These are phyloP conservation scores for Echinarachnius parma DNA, from an alignment of 53 echinoderm and acorn worm genomes.

Conservation along the genomic window DNA sequence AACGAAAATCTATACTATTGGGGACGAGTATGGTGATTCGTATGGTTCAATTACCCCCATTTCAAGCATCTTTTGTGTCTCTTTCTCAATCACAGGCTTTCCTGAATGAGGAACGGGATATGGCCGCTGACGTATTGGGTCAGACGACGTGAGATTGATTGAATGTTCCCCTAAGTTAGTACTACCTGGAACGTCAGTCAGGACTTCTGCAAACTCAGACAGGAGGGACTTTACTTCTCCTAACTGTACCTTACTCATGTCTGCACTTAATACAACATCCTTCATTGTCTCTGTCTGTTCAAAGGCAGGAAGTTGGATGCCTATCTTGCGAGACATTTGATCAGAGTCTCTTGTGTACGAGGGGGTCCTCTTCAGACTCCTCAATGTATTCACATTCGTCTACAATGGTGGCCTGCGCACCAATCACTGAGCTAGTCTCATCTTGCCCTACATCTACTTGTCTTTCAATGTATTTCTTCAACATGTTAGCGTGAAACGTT, in stretches of 20 bases:
- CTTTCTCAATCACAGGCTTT: slow-evolving; percentile 35
- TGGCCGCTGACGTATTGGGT: slow-evolving; percentile 33
- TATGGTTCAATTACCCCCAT: slow-evolving; percentile 52
- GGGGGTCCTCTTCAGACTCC: no score
- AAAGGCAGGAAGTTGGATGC: slow-evolving; percentile 20
- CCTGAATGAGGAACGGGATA: slow-evolving; percentile 55
- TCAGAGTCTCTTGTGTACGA: no score
- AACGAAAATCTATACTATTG: slow-evolving; percentile 53
- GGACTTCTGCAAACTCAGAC: slow-evolving; percentile 34
- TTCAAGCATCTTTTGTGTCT: slow-evolving; percentile 47
- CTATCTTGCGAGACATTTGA: not conserved
- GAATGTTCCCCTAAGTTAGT: slow-evolving; percentile 40
- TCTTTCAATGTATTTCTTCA: slow-evolving; percentile 46
- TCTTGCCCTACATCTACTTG: slow-evolving; percentile 12
- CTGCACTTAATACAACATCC: slow-evolving; percentile 33
- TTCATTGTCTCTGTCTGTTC: slow-evolving; percentile 21
- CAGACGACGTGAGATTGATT: slow-evolving; percentile 45
- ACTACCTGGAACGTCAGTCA: slow-evolving; percentile 62
- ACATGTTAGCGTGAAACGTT: slow-evolving; percentile 62
- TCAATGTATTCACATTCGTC: no score
- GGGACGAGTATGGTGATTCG: slow-evolving; percentile 53
- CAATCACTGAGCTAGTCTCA: not conserved
- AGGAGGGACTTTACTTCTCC: slow-evolving; percentile 4
- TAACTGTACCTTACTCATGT: not conserved
- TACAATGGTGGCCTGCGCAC: no score